These are phyloP conservation scores for Erebia epiphron DNA, from an alignment of 2,888 invertebrate genomes.

Conservation along the genomic window DNA sequence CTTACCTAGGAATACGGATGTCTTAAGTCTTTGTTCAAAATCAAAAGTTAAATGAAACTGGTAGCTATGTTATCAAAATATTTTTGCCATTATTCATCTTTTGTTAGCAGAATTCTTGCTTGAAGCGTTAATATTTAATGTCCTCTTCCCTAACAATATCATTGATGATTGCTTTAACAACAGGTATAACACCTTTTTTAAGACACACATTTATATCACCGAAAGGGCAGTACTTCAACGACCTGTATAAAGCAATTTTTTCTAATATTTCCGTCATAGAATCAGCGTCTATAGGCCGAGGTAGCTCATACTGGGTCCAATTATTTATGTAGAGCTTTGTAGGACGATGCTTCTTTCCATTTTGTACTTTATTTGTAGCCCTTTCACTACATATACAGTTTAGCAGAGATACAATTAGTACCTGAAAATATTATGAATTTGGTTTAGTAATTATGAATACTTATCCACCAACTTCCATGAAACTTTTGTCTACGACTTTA, in stretches of 20 bases:
- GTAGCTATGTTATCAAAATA: too few relatives aligned
- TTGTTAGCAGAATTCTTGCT: too few relatives aligned
- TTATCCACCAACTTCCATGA: background rate
- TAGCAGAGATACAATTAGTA: constrained; percentile 5
- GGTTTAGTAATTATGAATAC: background rate
- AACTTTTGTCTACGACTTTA: background rate
- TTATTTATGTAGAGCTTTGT: constrained; percentile 41
- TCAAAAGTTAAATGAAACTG: too few relatives aligned
- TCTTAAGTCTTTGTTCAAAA: too few relatives aligned
- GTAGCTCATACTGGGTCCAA: constrained; percentile 46
- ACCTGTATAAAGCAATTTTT: constrained; percentile 24
- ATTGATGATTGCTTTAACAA: constrained; percentile 25
- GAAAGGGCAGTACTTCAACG: constrained; percentile 47
- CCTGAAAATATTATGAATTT: constrained; percentile 15
- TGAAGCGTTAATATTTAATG: too few relatives aligned
- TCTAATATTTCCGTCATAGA: constrained; percentile 29
- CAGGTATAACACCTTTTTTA: background rate
- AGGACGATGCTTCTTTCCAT: background rate
- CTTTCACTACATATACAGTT: background rate
- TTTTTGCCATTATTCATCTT: too few relatives aligned
- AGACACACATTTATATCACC: constrained; percentile 12
- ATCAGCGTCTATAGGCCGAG: constrained; percentile 33
- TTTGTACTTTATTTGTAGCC: background rate
- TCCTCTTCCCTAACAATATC: background rate
- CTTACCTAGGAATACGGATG: too few relatives aligned